Conservation (phyloP, 2,888 invertebrate genomes). For the Actias luna region DNA sequence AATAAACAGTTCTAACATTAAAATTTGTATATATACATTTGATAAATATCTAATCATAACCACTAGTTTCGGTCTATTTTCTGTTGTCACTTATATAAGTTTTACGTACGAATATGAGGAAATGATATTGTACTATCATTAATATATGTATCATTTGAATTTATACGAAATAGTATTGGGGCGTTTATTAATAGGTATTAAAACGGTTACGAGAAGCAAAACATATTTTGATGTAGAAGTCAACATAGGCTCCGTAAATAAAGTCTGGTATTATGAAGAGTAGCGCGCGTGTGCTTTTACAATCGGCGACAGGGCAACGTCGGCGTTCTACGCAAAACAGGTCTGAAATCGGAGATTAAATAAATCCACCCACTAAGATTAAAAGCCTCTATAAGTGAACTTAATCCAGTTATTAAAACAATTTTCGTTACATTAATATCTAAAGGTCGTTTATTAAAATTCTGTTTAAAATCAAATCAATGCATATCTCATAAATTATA, state of each 20-base stretch:
- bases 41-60: neutral
- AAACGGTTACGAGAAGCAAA: conserved; percentile 5
- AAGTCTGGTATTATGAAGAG: conserved; percentile 48
- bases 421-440: conserved; percentile 32
- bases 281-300: conserved; percentile 58
- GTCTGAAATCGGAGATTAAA: conserved; percentile 49
- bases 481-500: conserved; percentile 1
- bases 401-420: conserved; percentile 39
- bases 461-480: conserved; percentile 4
- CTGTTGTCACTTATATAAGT: neutral
- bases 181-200: neutral
- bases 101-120: neutral
- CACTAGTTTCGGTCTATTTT: neutral
- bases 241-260: neutral
- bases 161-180: neutral
- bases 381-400: conserved; percentile 59
- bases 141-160: too few relatives aligned
- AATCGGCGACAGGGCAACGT: conserved; percentile 43
- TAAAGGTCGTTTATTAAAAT: conserved; percentile 8
- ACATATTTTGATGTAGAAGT: conserved; percentile 1
- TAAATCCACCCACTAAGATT: conserved; percentile 66
- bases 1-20: neutral
- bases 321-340: conserved; percentile 41
- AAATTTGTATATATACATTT: neutral
- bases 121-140: neutral